These are phyloP conservation scores for Lasioglossum leucozonium DNA, from an alignment of 2,888 invertebrate genomes.

Conservation along the genomic window DNA sequence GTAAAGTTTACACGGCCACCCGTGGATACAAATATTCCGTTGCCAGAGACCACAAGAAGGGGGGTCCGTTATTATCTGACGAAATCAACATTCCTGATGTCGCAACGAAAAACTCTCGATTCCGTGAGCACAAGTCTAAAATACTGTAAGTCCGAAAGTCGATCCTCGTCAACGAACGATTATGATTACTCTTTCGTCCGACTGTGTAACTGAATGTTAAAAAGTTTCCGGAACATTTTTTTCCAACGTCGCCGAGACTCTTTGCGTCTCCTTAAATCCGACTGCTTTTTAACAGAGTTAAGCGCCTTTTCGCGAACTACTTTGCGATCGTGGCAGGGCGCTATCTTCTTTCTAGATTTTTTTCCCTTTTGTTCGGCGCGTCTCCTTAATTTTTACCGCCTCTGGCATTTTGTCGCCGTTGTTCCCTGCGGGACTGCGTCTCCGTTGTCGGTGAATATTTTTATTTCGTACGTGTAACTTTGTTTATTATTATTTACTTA, in stretches of 20 bases:
- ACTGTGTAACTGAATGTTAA: not conserved
- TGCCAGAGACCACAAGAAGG: not conserved
- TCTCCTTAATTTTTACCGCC: not conserved
- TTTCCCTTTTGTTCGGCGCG: not conserved
- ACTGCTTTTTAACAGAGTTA: not conserved
- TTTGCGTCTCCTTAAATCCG: not conserved
- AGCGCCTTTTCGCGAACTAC: not conserved
- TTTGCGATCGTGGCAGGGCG: not conserved
- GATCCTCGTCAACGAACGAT: constrained; percentile 3
- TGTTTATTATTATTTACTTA: too few species aligned
- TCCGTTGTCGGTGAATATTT: not conserved
- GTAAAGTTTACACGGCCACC: not conserved
- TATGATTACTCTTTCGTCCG: not conserved
- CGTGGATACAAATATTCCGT: not conserved
- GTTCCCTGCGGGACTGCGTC: not conserved
- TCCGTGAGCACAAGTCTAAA: not conserved
- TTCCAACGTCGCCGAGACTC: not conserved
- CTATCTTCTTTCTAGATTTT: not conserved
- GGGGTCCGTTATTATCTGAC: not conserved
- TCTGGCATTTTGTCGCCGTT: not conserved
- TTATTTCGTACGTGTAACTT: not conserved
- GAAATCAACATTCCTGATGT: not conserved
- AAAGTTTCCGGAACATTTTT: not conserved
- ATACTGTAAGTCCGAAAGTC: not conserved
- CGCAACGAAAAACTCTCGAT: not conserved